These are phyloP conservation scores for Eubasilissa splendida DNA, from an alignment of 2,888 invertebrate genomes.

Conservation along the genomic window DNA sequence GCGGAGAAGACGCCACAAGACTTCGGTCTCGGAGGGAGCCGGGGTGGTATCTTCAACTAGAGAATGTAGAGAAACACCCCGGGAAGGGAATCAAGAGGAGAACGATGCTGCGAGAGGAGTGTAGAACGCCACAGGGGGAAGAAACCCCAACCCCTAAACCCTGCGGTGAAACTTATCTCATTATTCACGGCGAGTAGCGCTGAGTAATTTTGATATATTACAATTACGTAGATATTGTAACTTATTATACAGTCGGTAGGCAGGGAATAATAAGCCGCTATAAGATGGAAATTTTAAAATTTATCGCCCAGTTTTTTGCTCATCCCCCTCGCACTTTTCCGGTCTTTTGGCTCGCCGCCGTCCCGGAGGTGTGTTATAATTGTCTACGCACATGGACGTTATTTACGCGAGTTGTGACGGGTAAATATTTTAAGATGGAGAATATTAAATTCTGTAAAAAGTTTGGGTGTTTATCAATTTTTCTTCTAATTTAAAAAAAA, in stretches of 20 bases:
- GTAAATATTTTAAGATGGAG: constrained; percentile 25
- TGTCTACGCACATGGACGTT: constrained; percentile 37
- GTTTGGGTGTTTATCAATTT: constrained; percentile 3
- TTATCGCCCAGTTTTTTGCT: constrained; percentile 52
- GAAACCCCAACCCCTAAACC: constrained; percentile 25
- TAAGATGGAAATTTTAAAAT: constrained; percentile 56
- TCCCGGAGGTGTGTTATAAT: constrained; percentile 50
- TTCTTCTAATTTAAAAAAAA: neutral
- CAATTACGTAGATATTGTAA: constrained; percentile 58
- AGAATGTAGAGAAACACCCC: constrained; percentile 54
- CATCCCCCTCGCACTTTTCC: neutral
- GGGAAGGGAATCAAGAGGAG: constrained; percentile 50
- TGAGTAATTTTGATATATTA: constrained; percentile 59
- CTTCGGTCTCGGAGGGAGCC: constrained; percentile 55
- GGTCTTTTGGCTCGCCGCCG: neutral
- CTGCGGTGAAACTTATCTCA: constrained; percentile 56
- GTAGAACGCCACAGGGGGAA: constrained; percentile 20
- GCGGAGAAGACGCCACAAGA: constrained; percentile 53
- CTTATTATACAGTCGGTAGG: constrained; percentile 58
- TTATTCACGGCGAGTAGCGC: constrained; percentile 58
- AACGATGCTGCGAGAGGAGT: constrained; percentile 41
- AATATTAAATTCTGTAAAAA: constrained; percentile 14
- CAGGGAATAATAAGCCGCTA: constrained; percentile 57
- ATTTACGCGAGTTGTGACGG: constrained; percentile 35
- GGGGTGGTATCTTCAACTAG: constrained; percentile 12